Percentiles rank a stretch among this genome's conserved stretches.
These are phyloP conservation scores for Anguilla megastoma DNA, from an alignment of 2,797 vertebrate genomes.

Conservation along the genomic window DNA sequence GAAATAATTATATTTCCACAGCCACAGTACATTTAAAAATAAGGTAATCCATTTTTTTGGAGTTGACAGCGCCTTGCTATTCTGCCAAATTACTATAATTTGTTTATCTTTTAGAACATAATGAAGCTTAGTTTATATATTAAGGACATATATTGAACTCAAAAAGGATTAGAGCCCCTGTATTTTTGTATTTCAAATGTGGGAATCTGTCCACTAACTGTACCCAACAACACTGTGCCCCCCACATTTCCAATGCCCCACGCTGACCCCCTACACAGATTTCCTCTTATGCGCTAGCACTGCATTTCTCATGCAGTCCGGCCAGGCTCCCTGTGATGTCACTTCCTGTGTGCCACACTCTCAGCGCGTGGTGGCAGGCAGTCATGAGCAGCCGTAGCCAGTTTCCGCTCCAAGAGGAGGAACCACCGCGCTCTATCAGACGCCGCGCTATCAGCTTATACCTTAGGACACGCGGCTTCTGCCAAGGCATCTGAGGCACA, in stretches of 20 bases:
- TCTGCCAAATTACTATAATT: background rate
- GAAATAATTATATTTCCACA: background rate
- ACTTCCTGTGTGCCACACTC: conserved; percentile 1
- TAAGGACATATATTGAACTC: background rate
- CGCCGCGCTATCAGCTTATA: background rate
- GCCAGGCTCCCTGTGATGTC: conserved; percentile 19
- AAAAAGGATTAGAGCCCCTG: background rate
- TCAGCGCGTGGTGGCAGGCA: background rate
- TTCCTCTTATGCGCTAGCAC: background rate
- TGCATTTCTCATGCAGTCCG: background rate
- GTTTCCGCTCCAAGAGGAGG: background rate
- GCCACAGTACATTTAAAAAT: background rate
- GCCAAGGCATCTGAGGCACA: background rate
- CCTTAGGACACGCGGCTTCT: background rate
- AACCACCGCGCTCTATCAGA: background rate
- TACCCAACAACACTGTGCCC: background rate
- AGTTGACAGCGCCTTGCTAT: background rate
- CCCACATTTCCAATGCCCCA: background rate
- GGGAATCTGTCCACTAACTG: background rate
- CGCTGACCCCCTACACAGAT: background rate
- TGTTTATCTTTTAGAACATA: background rate
- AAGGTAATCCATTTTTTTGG: background rate
- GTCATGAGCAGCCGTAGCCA: background rate
- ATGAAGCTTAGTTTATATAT: background rate
- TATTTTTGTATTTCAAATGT: background rate